phyloP scores from a whole-genome alignment of 2,888 invertebrate species.

The Latrodectus hesperus region DNA sequence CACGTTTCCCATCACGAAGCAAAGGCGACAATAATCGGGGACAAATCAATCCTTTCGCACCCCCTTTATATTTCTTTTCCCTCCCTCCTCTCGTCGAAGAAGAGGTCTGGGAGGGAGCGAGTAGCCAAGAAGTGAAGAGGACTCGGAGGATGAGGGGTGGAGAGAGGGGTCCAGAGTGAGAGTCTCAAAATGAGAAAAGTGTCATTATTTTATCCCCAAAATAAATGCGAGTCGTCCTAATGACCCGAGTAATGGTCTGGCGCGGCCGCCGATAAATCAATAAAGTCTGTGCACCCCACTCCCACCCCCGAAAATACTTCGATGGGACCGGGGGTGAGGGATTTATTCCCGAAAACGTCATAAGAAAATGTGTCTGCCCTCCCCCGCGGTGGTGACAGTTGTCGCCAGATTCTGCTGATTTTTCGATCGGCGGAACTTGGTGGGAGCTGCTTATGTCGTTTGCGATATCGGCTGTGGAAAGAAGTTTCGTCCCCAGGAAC shows the following conservation, averaged over 20 bases:
- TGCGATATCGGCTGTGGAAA: background rate
- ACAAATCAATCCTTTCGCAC: slow-evolving; percentile 66
- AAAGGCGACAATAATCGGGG: slow-evolving; percentile 66
- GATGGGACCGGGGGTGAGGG: background rate
- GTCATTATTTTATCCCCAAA: slow-evolving; percentile 69
- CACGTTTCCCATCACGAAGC: slow-evolving; percentile 52
- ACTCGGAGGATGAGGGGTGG: background rate
- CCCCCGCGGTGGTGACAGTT: slow-evolving; percentile 56
- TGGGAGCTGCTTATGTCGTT: background rate
- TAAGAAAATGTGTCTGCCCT: background rate
- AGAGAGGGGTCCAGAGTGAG: background rate
- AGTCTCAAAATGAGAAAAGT: slow-evolving; percentile 64
- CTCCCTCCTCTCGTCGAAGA: background rate
- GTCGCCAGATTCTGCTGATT: slow-evolving; percentile 54
- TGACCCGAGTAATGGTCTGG: slow-evolving; percentile 67
- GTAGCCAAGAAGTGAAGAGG: background rate
- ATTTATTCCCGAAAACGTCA: slow-evolving; percentile 23
- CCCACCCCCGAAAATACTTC: background rate
- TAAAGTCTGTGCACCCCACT: slow-evolving; percentile 17
- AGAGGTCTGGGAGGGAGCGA: no score
- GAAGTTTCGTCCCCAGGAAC: background rate
- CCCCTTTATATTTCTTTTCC: background rate
- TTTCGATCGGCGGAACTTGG: slow-evolving; percentile 43
- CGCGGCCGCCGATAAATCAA: slow-evolving; percentile 66
- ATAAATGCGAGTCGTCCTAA: slow-evolving; percentile 67